Conservation (phyloP, 2,797 vertebrate genomes). For the Phalanger gymnotis region DNA sequence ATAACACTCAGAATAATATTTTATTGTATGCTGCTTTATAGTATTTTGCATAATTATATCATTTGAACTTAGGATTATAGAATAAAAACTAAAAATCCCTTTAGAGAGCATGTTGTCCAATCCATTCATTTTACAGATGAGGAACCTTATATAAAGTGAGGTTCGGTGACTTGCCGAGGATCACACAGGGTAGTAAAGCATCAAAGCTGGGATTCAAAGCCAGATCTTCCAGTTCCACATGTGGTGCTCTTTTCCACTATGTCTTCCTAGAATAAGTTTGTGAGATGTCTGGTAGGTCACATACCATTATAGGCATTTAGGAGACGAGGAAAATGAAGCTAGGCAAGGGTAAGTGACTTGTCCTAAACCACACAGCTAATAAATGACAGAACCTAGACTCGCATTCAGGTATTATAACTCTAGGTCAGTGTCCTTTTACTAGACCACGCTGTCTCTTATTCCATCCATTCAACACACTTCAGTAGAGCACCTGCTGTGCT, state of each 20-base stretch:
- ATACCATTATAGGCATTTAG: neutral
- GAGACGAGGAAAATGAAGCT: neutral
- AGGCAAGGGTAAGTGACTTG: neutral
- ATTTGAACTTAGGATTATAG: neutral
- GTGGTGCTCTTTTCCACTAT: neutral
- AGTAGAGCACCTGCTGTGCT: neutral
- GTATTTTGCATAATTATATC: neutral
- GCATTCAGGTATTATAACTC: neutral
- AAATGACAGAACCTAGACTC: neutral
- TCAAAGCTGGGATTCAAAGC: neutral
- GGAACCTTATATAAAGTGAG: neutral
- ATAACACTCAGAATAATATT: neutral
- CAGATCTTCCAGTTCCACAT: neutral
- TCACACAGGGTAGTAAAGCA: neutral
- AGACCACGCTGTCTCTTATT: neutral
- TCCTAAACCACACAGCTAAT: neutral
- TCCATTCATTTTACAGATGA: neutral
- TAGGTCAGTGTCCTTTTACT: neutral
- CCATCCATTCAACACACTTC: neutral
- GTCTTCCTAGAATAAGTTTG: neutral
- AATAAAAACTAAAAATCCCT: neutral
- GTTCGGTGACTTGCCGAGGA: neutral
- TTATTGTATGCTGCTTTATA: neutral
- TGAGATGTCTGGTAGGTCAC: neutral
- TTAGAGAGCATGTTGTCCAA: neutral